Percentiles rank a stretch among this genome's conserved stretches.
Evolutionary conservation across 2,113 vertebrate genomes (phyloP).

Genomic region (Calonectris borealis): DNA sequence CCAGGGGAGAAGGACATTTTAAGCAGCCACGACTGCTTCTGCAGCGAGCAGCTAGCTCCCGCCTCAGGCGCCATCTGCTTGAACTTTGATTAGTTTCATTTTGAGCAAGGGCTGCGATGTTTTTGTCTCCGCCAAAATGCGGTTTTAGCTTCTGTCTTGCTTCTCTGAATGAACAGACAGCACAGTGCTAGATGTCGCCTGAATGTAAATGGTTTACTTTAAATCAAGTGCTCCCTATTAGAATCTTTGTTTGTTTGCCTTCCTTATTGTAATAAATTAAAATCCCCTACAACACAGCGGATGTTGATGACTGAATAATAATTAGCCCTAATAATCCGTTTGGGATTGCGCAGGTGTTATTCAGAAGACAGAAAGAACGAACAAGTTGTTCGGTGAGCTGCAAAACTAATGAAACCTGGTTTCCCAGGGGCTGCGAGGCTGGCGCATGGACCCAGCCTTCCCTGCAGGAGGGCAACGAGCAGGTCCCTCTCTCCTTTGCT

Average conservation of each 20-base stretch:
- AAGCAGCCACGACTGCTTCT: neutral
- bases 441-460: neutral
- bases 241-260: constrained; percentile 57
- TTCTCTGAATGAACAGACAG: neutral
- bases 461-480: neutral
- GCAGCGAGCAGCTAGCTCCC: neutral
- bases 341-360: constrained; percentile 43
- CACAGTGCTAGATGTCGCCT: neutral
- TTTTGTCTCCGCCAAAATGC: neutral
- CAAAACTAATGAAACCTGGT: neutral
- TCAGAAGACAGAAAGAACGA: neutral
- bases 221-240: constrained; percentile 14
- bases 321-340: constrained; percentile 36
- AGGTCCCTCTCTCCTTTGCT: neutral
- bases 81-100: constrained; percentile 25
- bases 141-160: neutral
- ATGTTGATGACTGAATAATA: constrained; percentile 53
- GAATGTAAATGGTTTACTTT: constrained; percentile 36
- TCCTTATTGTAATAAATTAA: constrained; percentile 57
- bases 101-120: neutral
- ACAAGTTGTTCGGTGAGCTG: neutral
- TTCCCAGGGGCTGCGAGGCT: neutral
- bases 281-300: constrained; percentile 10
- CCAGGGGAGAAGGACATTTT: neutral
- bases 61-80: neutral